phyloP scores from a whole-genome alignment of 2,113 vertebrate species.

The Alces alces region DNA sequence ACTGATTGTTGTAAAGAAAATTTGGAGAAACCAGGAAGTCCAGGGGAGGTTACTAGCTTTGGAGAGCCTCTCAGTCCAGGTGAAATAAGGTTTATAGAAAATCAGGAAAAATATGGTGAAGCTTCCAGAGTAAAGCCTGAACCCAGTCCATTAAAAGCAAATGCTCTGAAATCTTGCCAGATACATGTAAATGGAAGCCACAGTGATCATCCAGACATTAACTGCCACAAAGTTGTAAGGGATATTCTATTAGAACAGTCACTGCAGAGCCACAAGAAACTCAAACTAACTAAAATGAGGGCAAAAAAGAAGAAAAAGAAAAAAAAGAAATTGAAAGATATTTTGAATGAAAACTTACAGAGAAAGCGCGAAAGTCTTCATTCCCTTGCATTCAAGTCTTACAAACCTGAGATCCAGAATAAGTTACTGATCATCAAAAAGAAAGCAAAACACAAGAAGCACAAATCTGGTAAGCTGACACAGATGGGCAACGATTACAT shows the following conservation, averaged over 20 bases:
- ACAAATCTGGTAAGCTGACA: slow-evolving; percentile 87
- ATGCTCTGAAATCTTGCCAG: slow-evolving; percentile 79
- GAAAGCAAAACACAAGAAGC: slow-evolving; percentile 91
- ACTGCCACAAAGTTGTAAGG: slow-evolving; percentile 72
- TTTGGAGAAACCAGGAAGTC: slow-evolving; percentile 76
- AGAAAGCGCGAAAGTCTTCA: slow-evolving; percentile 82
- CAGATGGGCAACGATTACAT: background rate
- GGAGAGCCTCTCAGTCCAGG: slow-evolving; percentile 75
- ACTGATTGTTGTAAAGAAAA: slow-evolving; percentile 78
- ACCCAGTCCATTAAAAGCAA: slow-evolving; percentile 74
- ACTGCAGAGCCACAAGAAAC: slow-evolving; percentile 72
- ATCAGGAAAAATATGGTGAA: slow-evolving; percentile 76
- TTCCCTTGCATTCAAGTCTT: slow-evolving; percentile 81
- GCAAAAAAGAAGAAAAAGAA: slow-evolving; percentile 92
- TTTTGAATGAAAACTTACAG: slow-evolving; percentile 81
- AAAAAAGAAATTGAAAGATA: slow-evolving; percentile 89
- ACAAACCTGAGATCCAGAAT: slow-evolving; percentile 83
- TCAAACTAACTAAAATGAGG: slow-evolving; percentile 77
- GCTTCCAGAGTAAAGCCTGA: slow-evolving; percentile 73
- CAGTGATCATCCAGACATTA: slow-evolving; percentile 74
- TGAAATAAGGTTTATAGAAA: slow-evolving; percentile 77
- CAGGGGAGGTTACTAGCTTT: slow-evolving; percentile 70
- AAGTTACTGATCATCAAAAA: slow-evolving; percentile 85
- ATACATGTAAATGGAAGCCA: slow-evolving; percentile 79
- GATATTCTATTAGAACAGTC: slow-evolving; percentile 73